phyloP scores from a whole-genome alignment of 2,113 vertebrate genomes.

The Lathamus discolor region DNA sequence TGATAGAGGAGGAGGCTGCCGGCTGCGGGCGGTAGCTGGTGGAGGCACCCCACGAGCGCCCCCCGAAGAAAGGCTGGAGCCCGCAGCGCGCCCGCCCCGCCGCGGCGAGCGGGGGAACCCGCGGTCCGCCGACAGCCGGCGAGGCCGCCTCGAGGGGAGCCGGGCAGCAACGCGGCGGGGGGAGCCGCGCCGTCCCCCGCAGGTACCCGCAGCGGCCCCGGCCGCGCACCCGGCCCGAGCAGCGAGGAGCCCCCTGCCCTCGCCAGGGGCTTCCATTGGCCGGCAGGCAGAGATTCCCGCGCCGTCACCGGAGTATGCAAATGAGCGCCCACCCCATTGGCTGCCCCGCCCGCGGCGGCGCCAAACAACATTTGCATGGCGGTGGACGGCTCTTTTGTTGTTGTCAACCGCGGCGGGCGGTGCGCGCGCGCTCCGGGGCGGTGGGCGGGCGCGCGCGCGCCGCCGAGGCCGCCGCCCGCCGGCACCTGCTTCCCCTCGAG shows the following conservation, averaged over 20 bases:
- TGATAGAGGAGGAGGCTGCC: fast-evolving
- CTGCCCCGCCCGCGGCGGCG: neutral
- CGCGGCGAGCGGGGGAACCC: too few species aligned
- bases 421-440: too few species aligned
- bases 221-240: too few species aligned
- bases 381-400: conserved; percentile 29
- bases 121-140: too few species aligned
- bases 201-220: too few species aligned
- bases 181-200: too few species aligned
- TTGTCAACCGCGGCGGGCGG: neutral
- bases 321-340: conserved; percentile 40
- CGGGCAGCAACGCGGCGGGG: neutral
- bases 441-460: too few species aligned
- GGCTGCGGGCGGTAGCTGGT: neutral
- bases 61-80: neutral
- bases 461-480: too few species aligned
- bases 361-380: neutral
- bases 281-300: neutral
- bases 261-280: neutral
- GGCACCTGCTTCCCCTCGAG: too few species aligned
- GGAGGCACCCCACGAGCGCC: too few species aligned
- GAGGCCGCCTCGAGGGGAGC: neutral
- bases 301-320: conserved; percentile 35
- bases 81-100: too few species aligned
- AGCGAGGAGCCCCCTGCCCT: neutral